Percentiles rank a stretch among this genome's conserved stretches.
Conservation (phyloP, 2,113 vertebrate genomes). For the Maccullochella peelii region DNA sequence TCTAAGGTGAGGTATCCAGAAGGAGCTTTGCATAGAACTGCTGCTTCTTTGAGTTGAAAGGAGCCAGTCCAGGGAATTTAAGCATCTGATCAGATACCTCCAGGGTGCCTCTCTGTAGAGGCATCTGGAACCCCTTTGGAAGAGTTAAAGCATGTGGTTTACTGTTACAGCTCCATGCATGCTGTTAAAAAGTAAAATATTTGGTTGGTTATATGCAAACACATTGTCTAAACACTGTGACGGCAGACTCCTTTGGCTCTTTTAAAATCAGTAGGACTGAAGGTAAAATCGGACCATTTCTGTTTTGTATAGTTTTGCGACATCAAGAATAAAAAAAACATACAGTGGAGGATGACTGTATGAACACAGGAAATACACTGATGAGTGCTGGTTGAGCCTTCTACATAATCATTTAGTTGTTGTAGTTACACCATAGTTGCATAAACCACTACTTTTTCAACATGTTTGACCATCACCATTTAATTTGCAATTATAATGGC, state of each 20-base stretch:
- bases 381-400: not conserved
- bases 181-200: not conserved
- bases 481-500: not conserved
- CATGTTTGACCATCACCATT: not conserved
- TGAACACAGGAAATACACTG: not conserved
- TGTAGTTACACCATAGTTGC: not conserved
- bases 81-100: not conserved
- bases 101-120: not conserved
- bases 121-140: not conserved
- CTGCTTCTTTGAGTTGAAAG: not conserved
- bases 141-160: not conserved
- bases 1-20: not conserved
- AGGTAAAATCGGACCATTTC: not conserved
- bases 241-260: not conserved
- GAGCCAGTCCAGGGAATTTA: not conserved
- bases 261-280: not conserved
- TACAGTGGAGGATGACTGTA: not conserved
- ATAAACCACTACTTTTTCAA: not conserved
- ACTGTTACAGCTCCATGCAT: not conserved
- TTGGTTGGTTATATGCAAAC: not conserved
- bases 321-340: not conserved
- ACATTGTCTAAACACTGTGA: not conserved
- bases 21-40: not conserved
- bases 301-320: not conserved
- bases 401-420: not conserved